These are phyloP conservation scores for Brachionus plicatilis DNA, from an alignment of 1,140 invertebrate genomes.

Conservation along the genomic window DNA sequence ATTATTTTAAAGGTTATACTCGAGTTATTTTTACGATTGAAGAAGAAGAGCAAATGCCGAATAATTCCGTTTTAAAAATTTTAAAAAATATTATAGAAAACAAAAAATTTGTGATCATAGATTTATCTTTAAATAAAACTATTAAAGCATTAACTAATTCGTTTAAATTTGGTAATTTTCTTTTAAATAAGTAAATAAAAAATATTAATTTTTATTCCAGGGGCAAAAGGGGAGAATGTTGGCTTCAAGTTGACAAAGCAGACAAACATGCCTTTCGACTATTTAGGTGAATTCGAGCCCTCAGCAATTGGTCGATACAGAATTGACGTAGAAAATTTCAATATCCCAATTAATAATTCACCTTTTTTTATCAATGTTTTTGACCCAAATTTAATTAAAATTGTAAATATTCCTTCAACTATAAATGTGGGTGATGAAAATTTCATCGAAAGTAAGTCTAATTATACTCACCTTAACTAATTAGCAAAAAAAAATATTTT, in stretches of 20 bases:
- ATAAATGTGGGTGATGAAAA: conserved; percentile 54
- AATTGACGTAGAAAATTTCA: conserved; percentile 12
- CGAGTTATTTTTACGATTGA: not conserved
- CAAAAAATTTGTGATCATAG: conserved; percentile 13
- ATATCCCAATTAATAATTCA: conserved; percentile 42
- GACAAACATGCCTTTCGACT: not conserved
- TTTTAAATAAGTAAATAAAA: not conserved
- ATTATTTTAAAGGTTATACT: not conserved
- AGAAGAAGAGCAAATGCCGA: not conserved
- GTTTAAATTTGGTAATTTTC: conserved; percentile 8
- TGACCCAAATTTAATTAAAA: conserved; percentile 49
- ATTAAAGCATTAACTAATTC: not conserved
- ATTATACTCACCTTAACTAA: not conserved
- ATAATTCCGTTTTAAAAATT: not conserved
- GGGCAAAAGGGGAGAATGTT: conserved; percentile 2
- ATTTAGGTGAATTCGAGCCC: conserved; percentile 1
- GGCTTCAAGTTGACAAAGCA: not conserved
- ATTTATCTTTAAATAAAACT: not conserved
- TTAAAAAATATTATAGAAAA: conserved; percentile 16
- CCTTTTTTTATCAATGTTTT: conserved; percentile 52
- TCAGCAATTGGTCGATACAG: not conserved
- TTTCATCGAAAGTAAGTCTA: conserved; percentile 1
- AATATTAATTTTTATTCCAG: not conserved
- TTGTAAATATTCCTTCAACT: conserved; percentile 50
- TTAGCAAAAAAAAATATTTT: not conserved